These are phyloP conservation scores for Aporophyla lueneburgensis DNA, from an alignment of 2,888 invertebrate genomes.

Conservation along the genomic window DNA sequence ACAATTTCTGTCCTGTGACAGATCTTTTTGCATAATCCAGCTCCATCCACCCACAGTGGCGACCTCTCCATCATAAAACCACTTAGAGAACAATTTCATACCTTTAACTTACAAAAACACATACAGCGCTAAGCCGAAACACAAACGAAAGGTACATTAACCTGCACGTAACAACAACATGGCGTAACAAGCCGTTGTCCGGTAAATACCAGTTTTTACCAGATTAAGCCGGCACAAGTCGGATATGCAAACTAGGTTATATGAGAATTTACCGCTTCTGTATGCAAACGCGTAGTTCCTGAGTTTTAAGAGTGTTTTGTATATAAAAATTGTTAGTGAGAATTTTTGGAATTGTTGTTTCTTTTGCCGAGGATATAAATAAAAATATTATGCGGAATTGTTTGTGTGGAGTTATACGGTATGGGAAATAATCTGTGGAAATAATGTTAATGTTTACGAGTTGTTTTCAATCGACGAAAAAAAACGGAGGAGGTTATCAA, in stretches of 20 bases:
- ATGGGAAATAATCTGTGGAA: constrained; percentile 23
- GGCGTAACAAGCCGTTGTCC: constrained; percentile 73
- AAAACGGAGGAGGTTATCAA: too few relatives aligned
- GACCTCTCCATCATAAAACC: constrained; percentile 23
- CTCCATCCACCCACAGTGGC: neutral
- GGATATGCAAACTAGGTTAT: constrained; percentile 81
- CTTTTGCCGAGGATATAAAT: constrained; percentile 40
- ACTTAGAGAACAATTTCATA: constrained; percentile 26
- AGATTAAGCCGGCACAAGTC: constrained; percentile 77
- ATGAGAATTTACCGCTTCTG: constrained; percentile 80
- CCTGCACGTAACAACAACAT: constrained; percentile 71
- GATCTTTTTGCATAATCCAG: constrained; percentile 11
- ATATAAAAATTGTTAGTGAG: constrained; percentile 58
- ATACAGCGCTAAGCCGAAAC: constrained; percentile 55
- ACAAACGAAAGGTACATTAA: constrained; percentile 68
- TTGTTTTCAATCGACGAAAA: too few relatives aligned
- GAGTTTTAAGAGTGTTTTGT: constrained; percentile 53
- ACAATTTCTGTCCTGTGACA: neutral
- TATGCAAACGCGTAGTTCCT: constrained; percentile 69
- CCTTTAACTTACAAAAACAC: constrained; percentile 55
- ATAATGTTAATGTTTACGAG: constrained; percentile 18
- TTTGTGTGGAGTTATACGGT: constrained; percentile 32
- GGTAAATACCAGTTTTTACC: constrained; percentile 85
- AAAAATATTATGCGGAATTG: constrained; percentile 40
- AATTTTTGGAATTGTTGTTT: constrained; percentile 49